Base-by-base conservation (phyloP, 2,888 invertebrate species). In the Agrenia bidenticulata region DNA sequence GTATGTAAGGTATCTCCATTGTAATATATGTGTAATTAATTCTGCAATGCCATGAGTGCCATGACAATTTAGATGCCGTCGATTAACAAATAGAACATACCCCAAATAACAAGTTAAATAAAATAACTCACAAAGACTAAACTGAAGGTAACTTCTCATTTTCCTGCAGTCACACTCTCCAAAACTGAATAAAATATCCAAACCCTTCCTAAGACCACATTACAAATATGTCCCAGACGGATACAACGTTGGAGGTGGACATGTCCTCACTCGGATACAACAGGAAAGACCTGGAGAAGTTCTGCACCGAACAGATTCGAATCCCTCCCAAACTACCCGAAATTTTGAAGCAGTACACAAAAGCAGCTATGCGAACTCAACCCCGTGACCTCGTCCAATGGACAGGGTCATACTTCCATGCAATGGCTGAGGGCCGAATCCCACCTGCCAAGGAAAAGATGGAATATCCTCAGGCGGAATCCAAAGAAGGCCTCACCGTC, bases 301-400 rank as follows among this genome's bases (percentile, higher is more conserved):
- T 89, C 82, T 89, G 87, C 81, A 86, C 89, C 0, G 88, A 91
- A 80, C 90, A 91, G 81, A 90, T 94, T 26, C 85, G 87, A 59
- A 88, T 94, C 64, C 93, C 93, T 0, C 89, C 91, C 0, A 87
- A 87, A 73, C 86, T 90, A 77, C 93, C 93, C 0, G 87, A 88
- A 77, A 87, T 94, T 58, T 80, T 94, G 62, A 90, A 93, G 79
- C 88, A 90, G 78, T 94, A 88, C 78, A 92, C 92, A 50, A 94
- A 94, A 84, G 92, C 93, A 37, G 94, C 93, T 0, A 93, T 94
- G 64, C 85, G 91, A 77, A 92, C 92, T 2, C 94, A 94, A 79
- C 94, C 94, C 0, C 87, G 87, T 73, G 94, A 94, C 81, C 83
- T 94, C 0, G 83, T 94, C 0, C 85, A 86, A 70, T 94, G 94